These are phyloP conservation scores for Ochropleura leucogaster DNA, from an alignment of 2,888 invertebrate genomes.

Conservation along the genomic window DNA sequence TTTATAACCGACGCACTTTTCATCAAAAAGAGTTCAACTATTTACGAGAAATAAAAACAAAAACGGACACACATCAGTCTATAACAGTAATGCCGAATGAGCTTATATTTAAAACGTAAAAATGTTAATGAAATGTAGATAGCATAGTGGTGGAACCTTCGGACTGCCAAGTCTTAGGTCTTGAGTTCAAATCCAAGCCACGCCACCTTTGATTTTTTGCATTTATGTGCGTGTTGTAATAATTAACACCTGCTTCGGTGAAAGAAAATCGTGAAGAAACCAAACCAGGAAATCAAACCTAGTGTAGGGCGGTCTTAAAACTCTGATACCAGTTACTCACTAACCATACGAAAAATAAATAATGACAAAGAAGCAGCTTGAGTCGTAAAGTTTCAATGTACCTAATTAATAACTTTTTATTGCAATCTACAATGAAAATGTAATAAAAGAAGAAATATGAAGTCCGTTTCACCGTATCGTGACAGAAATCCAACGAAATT, in stretches of 20 bases:
- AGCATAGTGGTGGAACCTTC: no score
- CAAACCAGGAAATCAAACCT: no score
- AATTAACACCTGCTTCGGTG: no score
- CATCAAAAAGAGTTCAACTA: constrained; percentile 42
- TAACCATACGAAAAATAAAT: no score
- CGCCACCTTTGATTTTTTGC: no score
- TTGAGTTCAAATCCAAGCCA: no score
- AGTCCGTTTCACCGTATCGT: constrained; percentile 37
- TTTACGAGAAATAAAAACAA: constrained; percentile 18
- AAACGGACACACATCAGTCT: constrained; percentile 3
- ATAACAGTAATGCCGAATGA: neutral
- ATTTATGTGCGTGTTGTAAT: no score
- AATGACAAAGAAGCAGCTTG: neutral
- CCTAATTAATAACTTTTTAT: constrained; percentile 47
- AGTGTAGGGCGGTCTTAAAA: no score
- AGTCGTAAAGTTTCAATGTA: constrained; percentile 29
- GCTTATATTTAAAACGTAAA: neutral
- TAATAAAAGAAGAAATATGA: constrained; percentile 41
- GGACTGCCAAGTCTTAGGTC: no score
- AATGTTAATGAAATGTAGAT: no score
- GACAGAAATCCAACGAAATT: constrained; percentile 48
- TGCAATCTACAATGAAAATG: constrained; percentile 24
- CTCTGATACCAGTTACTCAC: no score
- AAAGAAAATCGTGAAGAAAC: no score
- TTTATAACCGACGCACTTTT: constrained; percentile 14